A percentile compares a stretch with the other conserved stretches of the same genome.
Conservation (phyloP, 2,113 vertebrate species). For the Malurus elegans region DNA sequence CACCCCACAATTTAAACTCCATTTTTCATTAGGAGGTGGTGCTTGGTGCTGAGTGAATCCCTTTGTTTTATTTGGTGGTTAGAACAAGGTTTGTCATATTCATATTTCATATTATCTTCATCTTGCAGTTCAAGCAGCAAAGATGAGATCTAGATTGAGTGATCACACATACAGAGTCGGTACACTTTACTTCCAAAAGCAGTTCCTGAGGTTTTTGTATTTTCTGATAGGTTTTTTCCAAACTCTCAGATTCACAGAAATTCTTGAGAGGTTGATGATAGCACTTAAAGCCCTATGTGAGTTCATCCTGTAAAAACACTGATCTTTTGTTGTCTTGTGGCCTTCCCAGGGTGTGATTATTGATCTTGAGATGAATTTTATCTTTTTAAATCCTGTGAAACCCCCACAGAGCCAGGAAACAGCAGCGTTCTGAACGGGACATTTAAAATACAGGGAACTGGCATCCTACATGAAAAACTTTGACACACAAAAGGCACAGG, state of each 20-base stretch:
- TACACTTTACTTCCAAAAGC: background rate
- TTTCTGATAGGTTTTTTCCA: background rate
- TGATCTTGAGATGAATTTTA: background rate
- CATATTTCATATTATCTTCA: background rate
- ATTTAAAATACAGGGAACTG: background rate
- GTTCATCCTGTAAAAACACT: background rate
- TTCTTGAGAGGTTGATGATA: background rate
- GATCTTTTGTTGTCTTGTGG: background rate
- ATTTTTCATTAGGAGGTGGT: background rate
- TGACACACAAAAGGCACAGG: accelerated
- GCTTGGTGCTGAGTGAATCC: accelerated
- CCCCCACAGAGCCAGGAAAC: background rate
- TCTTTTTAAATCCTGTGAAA: background rate
- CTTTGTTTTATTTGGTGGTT: background rate
- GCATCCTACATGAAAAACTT: background rate
- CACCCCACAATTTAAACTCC: background rate
- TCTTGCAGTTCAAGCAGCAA: background rate
- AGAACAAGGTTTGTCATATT: background rate
- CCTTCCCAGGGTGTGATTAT: background rate
- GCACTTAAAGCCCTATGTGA: background rate
- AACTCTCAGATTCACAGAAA: background rate
- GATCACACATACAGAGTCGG: background rate
- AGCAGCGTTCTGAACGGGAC: background rate
- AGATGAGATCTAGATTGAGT: background rate
- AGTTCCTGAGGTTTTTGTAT: background rate